These are phyloP conservation scores for Elanoides forficatus DNA, from an alignment of 2,113 vertebrate species.

Conservation along the genomic window DNA sequence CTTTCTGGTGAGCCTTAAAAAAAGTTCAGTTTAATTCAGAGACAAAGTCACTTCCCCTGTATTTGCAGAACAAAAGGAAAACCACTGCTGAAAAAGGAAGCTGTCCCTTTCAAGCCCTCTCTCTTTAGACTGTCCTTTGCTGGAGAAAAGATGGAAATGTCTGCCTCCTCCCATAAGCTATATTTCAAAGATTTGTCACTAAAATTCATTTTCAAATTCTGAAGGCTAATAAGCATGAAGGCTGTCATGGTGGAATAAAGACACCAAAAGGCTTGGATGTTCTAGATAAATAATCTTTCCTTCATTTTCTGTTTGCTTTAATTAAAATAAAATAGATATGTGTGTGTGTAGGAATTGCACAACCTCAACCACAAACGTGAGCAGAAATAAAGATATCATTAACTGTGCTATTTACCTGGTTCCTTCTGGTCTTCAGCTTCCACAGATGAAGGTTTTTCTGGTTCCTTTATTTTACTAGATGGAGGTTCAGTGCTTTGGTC, in stretches of 20 bases:
- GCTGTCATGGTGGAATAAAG: background rate
- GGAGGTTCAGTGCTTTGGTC: constrained; percentile 74
- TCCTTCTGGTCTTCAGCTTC: constrained; percentile 28
- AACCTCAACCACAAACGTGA: background rate
- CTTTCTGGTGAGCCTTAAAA: background rate
- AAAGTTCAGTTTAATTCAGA: background rate
- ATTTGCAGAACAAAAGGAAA: background rate
- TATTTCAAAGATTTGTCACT: background rate
- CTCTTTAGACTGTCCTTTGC: background rate
- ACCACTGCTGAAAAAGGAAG: background rate
- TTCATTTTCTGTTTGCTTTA: background rate
- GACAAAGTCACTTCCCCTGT: background rate
- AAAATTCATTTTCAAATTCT: background rate
- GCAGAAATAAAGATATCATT: background rate
- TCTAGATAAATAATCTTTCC: background rate
- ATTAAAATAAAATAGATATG: background rate
- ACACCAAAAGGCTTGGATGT: background rate
- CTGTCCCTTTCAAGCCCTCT: background rate
- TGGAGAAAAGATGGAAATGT: background rate
- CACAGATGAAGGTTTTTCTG: constrained; percentile 50
- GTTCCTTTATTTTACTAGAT: constrained; percentile 58
- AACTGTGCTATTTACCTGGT: constrained; percentile 67
- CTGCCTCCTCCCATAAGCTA: background rate
- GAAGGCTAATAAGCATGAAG: background rate
- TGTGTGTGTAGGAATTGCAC: background rate